Evolutionary conservation across 2,113 vertebrate species (phyloP), one percentile per base, ranked within the genome.

Genomic region (Festucalex cinctus): DNA sequence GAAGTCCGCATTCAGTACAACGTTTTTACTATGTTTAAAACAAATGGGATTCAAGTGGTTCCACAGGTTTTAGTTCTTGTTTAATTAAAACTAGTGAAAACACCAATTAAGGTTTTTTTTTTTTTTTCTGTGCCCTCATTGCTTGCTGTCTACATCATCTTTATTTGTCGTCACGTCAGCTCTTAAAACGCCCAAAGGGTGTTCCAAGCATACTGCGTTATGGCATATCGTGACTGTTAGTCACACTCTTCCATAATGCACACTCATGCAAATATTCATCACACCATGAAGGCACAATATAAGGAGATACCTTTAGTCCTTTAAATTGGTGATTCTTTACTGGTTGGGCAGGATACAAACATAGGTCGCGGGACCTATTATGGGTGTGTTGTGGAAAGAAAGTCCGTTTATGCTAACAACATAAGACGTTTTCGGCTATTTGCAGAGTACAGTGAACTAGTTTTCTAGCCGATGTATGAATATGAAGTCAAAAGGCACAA

Each of bases 251-350:
- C 19, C 37, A 22, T 5, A 13, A 20, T 36, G 61, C 58, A 2
- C 70, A 65, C 41, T 9, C 26, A 19, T 41, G 76, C 78, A 83
- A 83, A 80, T 70, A 48, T 12, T 6, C 36, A 48, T 28, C 43
- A 35, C 39, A 8, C 41, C 69, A 70, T 62, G 68, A 53, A 26
- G 48, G 22, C n/a, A 22, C 39, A 62, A 19, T 13, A 17, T 20
- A 39, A 13, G 0, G 43, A 6, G 3, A 28, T 57, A 51, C 14
- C 32, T 46, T 41, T 32, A 19, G 28, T 17, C 28, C 20, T 19
- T 46, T 16, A 46, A 14, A 19, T 19, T 3, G 19, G 20, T 51
- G n/a, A 51, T 51, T 51, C 48, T 22, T 3, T 9, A 51, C 20
- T 4, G 3, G 48, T 51, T 20, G 20, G n/a, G n/a, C 20, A 51